These are phyloP conservation scores for Gambelia wislizenii DNA, from an alignment of 2,797 vertebrate genomes.

Conservation along the genomic window DNA sequence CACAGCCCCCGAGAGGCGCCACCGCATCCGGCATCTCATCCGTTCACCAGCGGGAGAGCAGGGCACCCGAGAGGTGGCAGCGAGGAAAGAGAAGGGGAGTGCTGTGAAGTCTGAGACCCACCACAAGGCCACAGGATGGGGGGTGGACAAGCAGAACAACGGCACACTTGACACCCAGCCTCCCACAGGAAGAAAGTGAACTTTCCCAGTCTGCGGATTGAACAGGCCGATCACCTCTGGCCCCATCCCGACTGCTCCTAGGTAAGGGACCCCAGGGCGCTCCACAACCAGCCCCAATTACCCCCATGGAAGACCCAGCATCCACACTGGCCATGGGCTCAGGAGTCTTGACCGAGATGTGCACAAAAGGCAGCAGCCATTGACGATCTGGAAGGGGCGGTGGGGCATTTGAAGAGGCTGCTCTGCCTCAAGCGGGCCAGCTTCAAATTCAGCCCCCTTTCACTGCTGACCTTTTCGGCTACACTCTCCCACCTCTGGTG, in stretches of 20 bases:
- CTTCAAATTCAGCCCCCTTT: background rate
- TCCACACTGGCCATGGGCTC: no score
- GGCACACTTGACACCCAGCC: no score
- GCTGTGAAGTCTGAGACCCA: background rate
- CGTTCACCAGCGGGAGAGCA: slow-evolving; percentile 29
- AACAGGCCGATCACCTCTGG: background rate
- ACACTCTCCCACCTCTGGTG: background rate
- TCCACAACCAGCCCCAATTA: background rate
- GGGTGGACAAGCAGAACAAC: background rate
- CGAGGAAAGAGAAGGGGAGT: slow-evolving; percentile 32
- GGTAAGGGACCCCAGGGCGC: background rate
- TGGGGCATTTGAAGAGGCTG: background rate
- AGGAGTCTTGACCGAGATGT: no score
- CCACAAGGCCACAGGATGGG: background rate
- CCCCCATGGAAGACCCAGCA: no score
- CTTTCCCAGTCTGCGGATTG: no score
- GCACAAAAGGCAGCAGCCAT: no score
- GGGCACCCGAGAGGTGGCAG: slow-evolving; percentile 14
- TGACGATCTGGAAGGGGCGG: no score
- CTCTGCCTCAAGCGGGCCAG: no score
- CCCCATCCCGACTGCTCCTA: background rate
- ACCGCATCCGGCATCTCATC: background rate
- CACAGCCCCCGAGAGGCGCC: background rate
- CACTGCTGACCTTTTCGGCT: background rate
- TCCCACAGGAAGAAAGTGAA: no score